Percentiles rank a stretch among this genome's conserved stretches.
Evolutionary conservation across 2,888 invertebrate species (phyloP).

Genomic region (Clostera curtula): DNA sequence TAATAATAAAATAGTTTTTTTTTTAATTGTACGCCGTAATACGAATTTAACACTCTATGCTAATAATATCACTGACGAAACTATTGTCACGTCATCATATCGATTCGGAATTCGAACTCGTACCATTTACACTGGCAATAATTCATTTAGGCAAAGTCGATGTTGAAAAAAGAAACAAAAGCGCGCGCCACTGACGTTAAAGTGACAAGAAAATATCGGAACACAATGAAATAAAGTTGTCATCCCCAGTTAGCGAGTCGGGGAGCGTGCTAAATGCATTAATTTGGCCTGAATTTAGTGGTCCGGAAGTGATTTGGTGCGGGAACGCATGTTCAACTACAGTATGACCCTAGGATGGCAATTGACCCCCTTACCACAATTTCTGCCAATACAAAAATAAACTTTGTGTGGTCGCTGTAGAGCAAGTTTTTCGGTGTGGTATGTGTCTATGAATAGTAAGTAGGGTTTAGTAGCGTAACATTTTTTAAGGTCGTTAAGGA

Average conservation of each 20-base stretch:
- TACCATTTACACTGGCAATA: constrained; percentile 18
- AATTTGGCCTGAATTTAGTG: constrained; percentile 74
- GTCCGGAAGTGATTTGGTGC: constrained; percentile 75
- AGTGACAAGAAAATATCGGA: constrained; percentile 70
- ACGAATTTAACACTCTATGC: too few species aligned
- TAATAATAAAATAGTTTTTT: too few species aligned
- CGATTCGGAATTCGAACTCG: not conserved
- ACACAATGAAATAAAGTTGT: constrained; percentile 73
- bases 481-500: constrained; percentile 54
- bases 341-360: constrained; percentile 62
- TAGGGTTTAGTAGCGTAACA: constrained; percentile 40
- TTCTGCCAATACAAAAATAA: constrained; percentile 32
- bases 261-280: constrained; percentile 75
- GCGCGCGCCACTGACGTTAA: constrained; percentile 41
- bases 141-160: constrained; percentile 22
- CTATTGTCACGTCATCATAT: not conserved
- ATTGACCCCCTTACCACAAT: constrained; percentile 53
- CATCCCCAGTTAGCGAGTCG: constrained; percentile 62
- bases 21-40: too few species aligned
- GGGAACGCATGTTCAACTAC: constrained; percentile 64
- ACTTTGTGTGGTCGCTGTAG: constrained; percentile 29
- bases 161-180: constrained; percentile 27
- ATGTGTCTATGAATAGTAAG: constrained; percentile 42
- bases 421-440: constrained; percentile 28
- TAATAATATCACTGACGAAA: not conserved